Base-by-base conservation (phyloP, 2,113 vertebrate species). In the Accipiter virgatus region DNA sequence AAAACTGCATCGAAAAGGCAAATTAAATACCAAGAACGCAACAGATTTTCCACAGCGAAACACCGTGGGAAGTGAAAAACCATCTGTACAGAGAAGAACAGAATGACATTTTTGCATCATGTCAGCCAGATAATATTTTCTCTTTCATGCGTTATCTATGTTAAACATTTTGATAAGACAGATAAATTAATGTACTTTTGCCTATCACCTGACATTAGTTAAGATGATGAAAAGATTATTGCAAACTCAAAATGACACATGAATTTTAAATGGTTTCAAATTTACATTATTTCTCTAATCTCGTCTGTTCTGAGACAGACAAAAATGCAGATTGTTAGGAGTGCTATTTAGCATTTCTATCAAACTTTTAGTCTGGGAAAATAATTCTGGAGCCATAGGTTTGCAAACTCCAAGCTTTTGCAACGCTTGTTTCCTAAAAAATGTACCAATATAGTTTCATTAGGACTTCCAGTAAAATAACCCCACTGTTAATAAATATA, bases 21-120 rank as follows among this genome's bases (percentile, higher is more conserved):
- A 97, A 97, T 97, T 97, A 94, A 94, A 97, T 97, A 96, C 85
- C 78, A 79, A 86, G 95, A 97, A 89, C 88, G 91, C 90, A 97
- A 96, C 95, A 97, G 92, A 96, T 87, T 97, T 96, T 95, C 94
- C 73, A 90, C 82, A 92, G 81, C 5, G 80, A 94, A 96, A 96
- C 96, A 97, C 95, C 1, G 81, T 96, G 95, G 92, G 97, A 97
- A 91, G 96, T 94, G 95, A 94, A 96, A 97, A 97, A 67, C 92
- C 95, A 97, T 97, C 96, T 98, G 95, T 73, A 96, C 61, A 56
- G 93, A 89, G 81, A 90, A 90, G 74, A 97, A 90, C 89, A 91
- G 72, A 88, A 86, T 88, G 89, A 91, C 70, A 95, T 86, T 94
- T 93, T 68, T 90, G 92, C 78, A 93, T 93, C 85, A 81, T 83